A percentile compares a stretch with the other conserved stretches of the same genome.
These are phyloP conservation scores for Lasioglossum oenotherae DNA, from an alignment of 2,888 invertebrate species.

Conservation along the genomic window DNA sequence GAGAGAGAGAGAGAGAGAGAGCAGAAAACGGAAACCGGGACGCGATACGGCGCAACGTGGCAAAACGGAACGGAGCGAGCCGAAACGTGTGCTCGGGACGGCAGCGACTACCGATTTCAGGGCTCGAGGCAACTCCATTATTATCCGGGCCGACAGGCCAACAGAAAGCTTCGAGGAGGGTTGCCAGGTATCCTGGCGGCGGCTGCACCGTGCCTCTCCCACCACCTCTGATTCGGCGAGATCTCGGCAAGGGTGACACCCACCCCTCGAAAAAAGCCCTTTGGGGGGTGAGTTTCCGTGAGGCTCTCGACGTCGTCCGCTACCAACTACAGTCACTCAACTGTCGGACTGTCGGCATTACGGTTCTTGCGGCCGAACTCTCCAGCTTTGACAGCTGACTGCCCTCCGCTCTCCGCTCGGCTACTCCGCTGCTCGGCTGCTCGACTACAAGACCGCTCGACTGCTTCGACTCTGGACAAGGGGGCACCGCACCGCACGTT, in stretches of 20 bases:
- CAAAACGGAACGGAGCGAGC: not conserved
- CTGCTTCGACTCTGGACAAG: not conserved
- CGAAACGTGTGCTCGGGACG: not conserved
- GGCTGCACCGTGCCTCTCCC: slow-evolving; percentile 63
- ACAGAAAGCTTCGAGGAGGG: slow-evolving; percentile 48
- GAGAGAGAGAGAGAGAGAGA: too few relatives aligned
- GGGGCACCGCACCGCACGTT: not conserved
- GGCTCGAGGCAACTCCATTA: slow-evolving; percentile 38
- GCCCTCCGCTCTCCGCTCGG: not conserved
- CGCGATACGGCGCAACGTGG: not conserved
- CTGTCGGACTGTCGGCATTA: slow-evolving; percentile 55
- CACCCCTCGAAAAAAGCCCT: slow-evolving; percentile 68
- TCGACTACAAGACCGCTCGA: not conserved
- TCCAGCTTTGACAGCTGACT: slow-evolving; percentile 41
- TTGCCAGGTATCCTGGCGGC: slow-evolving; percentile 68
- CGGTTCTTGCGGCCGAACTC: slow-evolving; percentile 42
- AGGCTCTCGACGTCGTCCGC: slow-evolving; percentile 35
- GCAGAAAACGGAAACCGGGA: not conserved
- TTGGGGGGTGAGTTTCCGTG: slow-evolving; percentile 69
- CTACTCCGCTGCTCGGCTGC: not conserved
- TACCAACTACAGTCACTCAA: slow-evolving; percentile 58
- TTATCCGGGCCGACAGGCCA: slow-evolving; percentile 25
- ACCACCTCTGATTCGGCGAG: slow-evolving; percentile 64
- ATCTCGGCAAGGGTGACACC: slow-evolving; percentile 70
- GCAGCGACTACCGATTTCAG: slow-evolving; percentile 26